phyloP scores from a whole-genome alignment of 2,888 invertebrate species.

The Crioceris asparagi region DNA sequence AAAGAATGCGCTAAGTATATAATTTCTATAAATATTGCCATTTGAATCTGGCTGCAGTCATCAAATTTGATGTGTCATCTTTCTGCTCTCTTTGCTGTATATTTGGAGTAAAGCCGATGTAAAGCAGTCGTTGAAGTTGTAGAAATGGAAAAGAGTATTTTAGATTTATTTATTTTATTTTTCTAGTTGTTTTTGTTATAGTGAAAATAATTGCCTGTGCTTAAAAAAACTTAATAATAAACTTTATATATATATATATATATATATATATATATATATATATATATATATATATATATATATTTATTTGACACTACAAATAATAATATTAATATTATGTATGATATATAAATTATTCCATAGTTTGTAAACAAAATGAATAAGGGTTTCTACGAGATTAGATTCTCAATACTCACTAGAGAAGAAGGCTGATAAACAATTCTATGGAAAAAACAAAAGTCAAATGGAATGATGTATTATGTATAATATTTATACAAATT shows the following conservation, averaged over 20 bases:
- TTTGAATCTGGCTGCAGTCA: neutral
- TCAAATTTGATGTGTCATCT: neutral
- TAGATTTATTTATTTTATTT: slow-evolving; percentile 8
- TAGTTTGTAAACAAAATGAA: slow-evolving; percentile 21
- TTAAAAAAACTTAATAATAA: slow-evolving; percentile 6
- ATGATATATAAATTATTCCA: slow-evolving; percentile 27
- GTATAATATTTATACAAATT: slow-evolving; percentile 35
- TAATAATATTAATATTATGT: too few species aligned
- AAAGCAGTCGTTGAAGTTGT: too few species aligned
- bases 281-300: slow-evolving; percentile 17
- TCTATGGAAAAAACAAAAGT: slow-evolving; percentile 22
- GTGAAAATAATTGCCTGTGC: slow-evolving; percentile 5
- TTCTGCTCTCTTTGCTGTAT: neutral
- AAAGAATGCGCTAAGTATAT: neutral
- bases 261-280: slow-evolving; percentile 13
- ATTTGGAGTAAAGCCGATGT: neutral
- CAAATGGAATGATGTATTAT: slow-evolving; percentile 10
- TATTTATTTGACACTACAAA: slow-evolving; percentile 23
- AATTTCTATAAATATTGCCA: too few species aligned
- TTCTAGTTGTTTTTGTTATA: slow-evolving; percentile 7
- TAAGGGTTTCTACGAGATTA: slow-evolving; percentile 12
- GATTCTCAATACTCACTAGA: slow-evolving; percentile 35
- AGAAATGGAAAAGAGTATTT: slow-evolving; percentile 7
- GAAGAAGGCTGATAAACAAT: slow-evolving; percentile 35
- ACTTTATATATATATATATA: slow-evolving; percentile 21